Percentiles rank a stretch among this genome's conserved stretches.
phyloP scores from a whole-genome alignment of 2,888 invertebrate species.

The Ecdyonurus torrentis region DNA sequence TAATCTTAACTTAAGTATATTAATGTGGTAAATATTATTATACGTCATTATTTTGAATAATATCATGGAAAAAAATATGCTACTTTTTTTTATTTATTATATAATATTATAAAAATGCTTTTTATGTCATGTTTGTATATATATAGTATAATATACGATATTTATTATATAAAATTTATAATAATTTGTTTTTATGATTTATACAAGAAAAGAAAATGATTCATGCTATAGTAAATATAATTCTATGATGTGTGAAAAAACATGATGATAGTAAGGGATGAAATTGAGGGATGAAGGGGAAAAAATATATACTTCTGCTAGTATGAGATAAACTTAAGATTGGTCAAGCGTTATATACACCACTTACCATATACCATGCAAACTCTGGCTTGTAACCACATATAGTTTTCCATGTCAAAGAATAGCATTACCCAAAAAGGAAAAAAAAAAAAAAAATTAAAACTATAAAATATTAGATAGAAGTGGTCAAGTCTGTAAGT shows the following conservation, averaged over 20 bases:
- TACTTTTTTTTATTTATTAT: no score
- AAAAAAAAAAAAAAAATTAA: not conserved
- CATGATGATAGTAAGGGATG: not conserved
- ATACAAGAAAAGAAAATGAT: no score
- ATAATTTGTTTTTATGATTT: no score
- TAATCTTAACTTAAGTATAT: not conserved
- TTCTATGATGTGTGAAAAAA: not conserved
- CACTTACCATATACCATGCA: not conserved
- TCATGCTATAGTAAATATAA: no score
- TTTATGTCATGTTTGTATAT: no score
- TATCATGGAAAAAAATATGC: no score
- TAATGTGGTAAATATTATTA: not conserved
- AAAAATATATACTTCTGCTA: not conserved
- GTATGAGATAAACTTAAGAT: not conserved
- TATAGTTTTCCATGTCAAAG: not conserved
- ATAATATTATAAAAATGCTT: no score
- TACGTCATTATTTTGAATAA: not conserved
- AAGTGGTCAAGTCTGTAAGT: not conserved
- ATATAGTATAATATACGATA: not conserved
- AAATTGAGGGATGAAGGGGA: not conserved
- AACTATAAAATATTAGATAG: not conserved
- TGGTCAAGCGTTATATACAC: not conserved
- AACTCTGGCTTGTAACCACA: not conserved
- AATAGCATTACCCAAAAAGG: not conserved
- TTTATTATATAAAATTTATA: not conserved